A percentile compares a stretch with the other conserved stretches of the same genome.
Evolutionary conservation across 2,113 vertebrate species (phyloP).

Genomic region (Ctenodactylus gundi): DNA sequence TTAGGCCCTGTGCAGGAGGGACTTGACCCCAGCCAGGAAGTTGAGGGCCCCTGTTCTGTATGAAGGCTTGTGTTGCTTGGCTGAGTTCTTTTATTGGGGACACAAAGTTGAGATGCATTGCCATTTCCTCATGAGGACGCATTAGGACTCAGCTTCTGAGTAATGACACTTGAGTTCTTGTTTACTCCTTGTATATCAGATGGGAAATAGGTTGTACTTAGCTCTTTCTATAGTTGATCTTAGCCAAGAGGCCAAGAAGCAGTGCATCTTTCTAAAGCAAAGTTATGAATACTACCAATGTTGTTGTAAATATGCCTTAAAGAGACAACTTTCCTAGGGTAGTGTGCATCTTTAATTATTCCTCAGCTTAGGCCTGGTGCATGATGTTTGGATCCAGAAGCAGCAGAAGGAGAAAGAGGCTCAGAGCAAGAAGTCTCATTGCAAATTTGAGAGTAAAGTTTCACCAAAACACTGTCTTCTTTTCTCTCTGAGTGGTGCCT

Average conservation of each 20-base stretch:
- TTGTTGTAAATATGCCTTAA: not conserved
- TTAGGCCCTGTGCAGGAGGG: too few species aligned
- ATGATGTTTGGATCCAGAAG: not conserved
- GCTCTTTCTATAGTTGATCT: too few species aligned
- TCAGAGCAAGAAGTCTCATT: not conserved
- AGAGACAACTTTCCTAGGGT: not conserved
- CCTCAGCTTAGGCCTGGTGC: not conserved
- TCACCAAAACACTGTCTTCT: not conserved
- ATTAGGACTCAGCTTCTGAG: too few species aligned
- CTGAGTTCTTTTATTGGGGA: too few species aligned
- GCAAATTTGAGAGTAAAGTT: not conserved
- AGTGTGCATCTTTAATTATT: not conserved
- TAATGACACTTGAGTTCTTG: not conserved
- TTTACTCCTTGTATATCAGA: not conserved
- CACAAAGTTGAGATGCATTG: too few species aligned
- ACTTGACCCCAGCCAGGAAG: too few species aligned
- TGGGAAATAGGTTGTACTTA: not conserved
- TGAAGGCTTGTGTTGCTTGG: too few species aligned
- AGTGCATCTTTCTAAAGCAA: not conserved
- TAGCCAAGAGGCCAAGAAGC: too few species aligned
- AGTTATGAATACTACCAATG: not conserved
- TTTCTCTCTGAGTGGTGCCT: not conserved
- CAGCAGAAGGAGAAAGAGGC: not conserved
- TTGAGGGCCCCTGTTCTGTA: too few species aligned
- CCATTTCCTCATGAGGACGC: too few species aligned